A percentile compares a stretch with the other conserved stretches of the same genome.
These are phyloP conservation scores for Tyria jacobaeae DNA, from an alignment of 2,888 invertebrate species.

Conservation along the genomic window DNA sequence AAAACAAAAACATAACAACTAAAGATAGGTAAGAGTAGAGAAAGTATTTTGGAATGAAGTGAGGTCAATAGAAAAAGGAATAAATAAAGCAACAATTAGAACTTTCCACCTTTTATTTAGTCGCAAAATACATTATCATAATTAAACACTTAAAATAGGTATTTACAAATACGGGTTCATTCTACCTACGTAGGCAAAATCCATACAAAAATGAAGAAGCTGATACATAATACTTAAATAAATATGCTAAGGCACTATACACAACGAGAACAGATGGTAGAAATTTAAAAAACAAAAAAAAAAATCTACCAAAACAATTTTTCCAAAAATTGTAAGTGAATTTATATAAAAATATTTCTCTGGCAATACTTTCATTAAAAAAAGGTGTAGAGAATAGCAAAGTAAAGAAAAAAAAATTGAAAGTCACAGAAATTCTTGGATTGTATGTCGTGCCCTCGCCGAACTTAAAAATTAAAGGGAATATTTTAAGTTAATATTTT, in stretches of 20 bases:
- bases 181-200: slow-evolving; percentile 85
- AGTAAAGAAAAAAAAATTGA: slow-evolving; percentile 37
- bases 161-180: slow-evolving; percentile 82
- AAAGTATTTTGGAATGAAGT: no score
- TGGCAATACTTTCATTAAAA: slow-evolving; percentile 63
- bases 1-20: no score
- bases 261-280: slow-evolving; percentile 49
- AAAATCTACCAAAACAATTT: slow-evolving; percentile 50
- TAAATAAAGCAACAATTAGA: slow-evolving; percentile 55
- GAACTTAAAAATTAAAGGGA: slow-evolving; percentile 73
- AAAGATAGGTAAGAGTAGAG: no score
- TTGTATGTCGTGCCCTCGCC: slow-evolving; percentile 57
- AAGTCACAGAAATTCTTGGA: slow-evolving; percentile 51
- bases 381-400: slow-evolving; percentile 64
- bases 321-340: slow-evolving; percentile 55
- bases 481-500: slow-evolving; percentile 77
- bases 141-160: slow-evolving; percentile 82
- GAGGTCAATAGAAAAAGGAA: no score
- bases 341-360: slow-evolving; percentile 56
- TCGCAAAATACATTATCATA: slow-evolving; percentile 80
- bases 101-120: slow-evolving; percentile 81
- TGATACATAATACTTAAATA: slow-evolving; percentile 64
- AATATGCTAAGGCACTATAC: slow-evolving; percentile 54
- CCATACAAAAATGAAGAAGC: slow-evolving; percentile 81
- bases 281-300: slow-evolving; percentile 39